phyloP scores from a whole-genome alignment of 1,140 invertebrate genomes.

The Elymnias hypermnestra region DNA sequence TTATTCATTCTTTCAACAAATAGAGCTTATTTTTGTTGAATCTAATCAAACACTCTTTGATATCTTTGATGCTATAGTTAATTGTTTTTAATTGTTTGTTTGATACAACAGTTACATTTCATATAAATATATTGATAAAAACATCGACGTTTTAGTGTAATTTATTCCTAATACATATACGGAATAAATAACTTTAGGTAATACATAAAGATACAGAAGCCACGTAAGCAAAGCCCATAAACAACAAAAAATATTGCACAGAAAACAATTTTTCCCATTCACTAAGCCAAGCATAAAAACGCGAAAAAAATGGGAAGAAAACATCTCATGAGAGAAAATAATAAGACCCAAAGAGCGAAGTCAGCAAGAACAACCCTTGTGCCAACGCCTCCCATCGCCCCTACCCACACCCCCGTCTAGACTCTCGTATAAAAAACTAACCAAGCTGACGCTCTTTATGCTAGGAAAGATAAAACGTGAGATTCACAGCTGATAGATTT shows the following conservation, averaged over 20 bases:
- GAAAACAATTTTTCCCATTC: slow-evolving; percentile 13
- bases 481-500: slow-evolving; percentile 10
- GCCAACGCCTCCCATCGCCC: not conserved
- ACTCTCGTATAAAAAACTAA: slow-evolving; percentile 21
- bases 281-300: slow-evolving; percentile 10
- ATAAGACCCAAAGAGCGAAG: slow-evolving; percentile 22
- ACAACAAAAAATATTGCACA: slow-evolving; percentile 15
- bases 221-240: too few relatives aligned
- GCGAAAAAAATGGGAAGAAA: slow-evolving; percentile 20
- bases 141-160: too few relatives aligned
- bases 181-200: too few relatives aligned
- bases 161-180: too few relatives aligned
- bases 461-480: slow-evolving; percentile 11
- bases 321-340: slow-evolving; percentile 24
- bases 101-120: too few relatives aligned
- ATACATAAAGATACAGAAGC: too few relatives aligned
- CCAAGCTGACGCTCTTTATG: slow-evolving; percentile 12
- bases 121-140: too few relatives aligned
- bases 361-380: slow-evolving; percentile 17
- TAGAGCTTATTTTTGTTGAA: too few relatives aligned
- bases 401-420: slow-evolving; percentile 11
- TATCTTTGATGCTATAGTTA: too few relatives aligned
- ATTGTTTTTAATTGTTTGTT: too few relatives aligned
- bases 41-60: too few relatives aligned
- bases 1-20: too few relatives aligned